These are phyloP conservation scores for Brachyistius frenatus DNA, from an alignment of 2,113 vertebrate species.

Conservation along the genomic window DNA sequence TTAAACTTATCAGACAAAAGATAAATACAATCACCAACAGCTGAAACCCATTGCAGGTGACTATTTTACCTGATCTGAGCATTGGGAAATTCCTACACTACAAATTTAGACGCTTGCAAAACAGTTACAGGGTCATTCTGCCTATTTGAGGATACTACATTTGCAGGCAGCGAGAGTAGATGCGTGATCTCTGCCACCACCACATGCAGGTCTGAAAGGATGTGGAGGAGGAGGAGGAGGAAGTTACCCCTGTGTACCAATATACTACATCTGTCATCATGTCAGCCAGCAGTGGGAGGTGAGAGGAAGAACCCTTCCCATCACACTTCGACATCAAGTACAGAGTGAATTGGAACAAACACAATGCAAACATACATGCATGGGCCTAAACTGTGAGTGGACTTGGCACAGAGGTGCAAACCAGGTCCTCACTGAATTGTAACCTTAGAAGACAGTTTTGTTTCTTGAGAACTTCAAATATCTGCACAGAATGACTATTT, in stretches of 20 bases:
- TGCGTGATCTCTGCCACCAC: not conserved
- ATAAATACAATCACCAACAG: too few species aligned
- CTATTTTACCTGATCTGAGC: not conserved
- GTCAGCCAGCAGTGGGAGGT: not conserved
- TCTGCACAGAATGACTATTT: too few species aligned
- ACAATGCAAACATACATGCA: not conserved
- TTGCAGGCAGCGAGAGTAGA: conserved; percentile 7
- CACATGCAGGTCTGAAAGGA: too few species aligned
- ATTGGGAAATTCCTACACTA: conserved; percentile 30
- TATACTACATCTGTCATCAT: conserved; percentile 1
- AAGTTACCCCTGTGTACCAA: not conserved
- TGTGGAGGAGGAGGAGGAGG: conserved; percentile 6
- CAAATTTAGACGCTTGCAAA: not conserved
- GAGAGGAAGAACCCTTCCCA: conserved; percentile 31
- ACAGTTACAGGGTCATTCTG: conserved; percentile 17
- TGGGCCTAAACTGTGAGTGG: not conserved
- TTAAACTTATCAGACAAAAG: too few species aligned
- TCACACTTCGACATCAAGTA: not conserved
- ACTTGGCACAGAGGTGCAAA: not conserved
- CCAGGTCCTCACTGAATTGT: not conserved
- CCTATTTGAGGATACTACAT: not conserved
- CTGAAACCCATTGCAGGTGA: not conserved
- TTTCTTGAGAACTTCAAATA: too few species aligned
- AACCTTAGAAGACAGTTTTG: too few species aligned
- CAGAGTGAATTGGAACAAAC: conserved; percentile 1